These are phyloP conservation scores for Smittia sp. DNA, from an alignment of 2,888 invertebrate species.

Conservation along the genomic window DNA sequence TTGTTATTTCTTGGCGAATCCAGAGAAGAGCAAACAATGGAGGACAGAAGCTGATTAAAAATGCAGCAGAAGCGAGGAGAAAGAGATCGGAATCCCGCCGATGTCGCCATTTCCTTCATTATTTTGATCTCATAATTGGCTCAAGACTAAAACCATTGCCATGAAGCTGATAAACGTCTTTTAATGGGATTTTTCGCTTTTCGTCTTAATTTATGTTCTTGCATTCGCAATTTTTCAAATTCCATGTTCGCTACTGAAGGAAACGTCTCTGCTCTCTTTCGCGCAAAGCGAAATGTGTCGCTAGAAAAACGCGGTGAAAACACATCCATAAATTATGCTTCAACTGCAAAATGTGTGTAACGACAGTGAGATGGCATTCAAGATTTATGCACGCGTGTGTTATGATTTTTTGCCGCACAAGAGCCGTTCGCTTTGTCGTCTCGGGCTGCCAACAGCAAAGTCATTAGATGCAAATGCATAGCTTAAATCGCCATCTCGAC, in stretches of 20 bases:
- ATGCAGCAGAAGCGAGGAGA: background rate
- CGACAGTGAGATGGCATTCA: conserved; percentile 10
- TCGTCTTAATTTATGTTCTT: conserved; percentile 35
- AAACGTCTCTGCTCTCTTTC: background rate
- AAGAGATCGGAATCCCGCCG: background rate
- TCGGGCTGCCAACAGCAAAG: background rate
- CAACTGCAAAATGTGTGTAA: conserved; percentile 22
- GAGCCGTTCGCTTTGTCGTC: background rate
- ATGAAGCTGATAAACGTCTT: conserved; percentile 38
- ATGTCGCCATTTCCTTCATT: conserved; percentile 25
- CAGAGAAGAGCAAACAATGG: background rate
- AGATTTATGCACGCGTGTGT: conserved; percentile 39
- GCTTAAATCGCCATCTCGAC: background rate
- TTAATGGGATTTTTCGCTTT: conserved; percentile 36
- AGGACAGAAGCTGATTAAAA: background rate
- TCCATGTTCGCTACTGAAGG: conserved; percentile 29
- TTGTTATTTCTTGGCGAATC: background rate
- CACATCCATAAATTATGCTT: conserved; percentile 31
- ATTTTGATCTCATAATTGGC: conserved; percentile 30
- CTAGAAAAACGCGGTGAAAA: conserved; percentile 25
- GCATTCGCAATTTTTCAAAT: conserved; percentile 34
- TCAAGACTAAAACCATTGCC: conserved; percentile 30
- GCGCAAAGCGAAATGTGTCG: conserved; percentile 16
- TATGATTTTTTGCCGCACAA: background rate
- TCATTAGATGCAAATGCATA: conserved; percentile 14